These are phyloP conservation scores for Vireo altiloquus DNA, from an alignment of 2,113 vertebrate species.

Conservation along the genomic window DNA sequence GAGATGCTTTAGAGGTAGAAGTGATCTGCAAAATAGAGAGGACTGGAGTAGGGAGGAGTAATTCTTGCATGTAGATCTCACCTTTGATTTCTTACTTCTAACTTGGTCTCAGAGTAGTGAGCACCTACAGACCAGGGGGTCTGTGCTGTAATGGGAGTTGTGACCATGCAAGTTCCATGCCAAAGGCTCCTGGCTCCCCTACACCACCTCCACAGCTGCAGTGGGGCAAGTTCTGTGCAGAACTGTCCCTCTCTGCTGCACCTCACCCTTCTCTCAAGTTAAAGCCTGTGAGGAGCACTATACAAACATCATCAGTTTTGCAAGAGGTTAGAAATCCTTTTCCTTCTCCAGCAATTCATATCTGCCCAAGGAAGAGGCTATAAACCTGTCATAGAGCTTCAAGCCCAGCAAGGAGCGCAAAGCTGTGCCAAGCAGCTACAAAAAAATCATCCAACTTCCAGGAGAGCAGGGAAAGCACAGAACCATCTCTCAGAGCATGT, in stretches of 20 bases:
- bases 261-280: neutral
- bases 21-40: neutral
- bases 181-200: neutral
- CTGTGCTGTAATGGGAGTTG: neutral
- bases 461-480: neutral
- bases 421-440: neutral
- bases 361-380: neutral
- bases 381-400: neutral
- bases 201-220: neutral
- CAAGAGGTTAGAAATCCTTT: neutral
- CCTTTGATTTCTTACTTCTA: neutral
- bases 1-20: too few relatives aligned
- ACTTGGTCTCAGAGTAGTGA: neutral
- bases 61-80: neutral
- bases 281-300: neutral
- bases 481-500: neutral
- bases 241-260: neutral
- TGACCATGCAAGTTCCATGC: neutral
- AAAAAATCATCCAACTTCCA: neutral
- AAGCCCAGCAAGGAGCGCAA: neutral
- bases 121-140: fast-evolving
- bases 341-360: neutral
- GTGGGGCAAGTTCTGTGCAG: neutral
- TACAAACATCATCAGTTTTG: neutral
- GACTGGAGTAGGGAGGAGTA: neutral